phyloP scores from a whole-genome alignment of 2,113 vertebrate genomes.

The Strix aluco region DNA sequence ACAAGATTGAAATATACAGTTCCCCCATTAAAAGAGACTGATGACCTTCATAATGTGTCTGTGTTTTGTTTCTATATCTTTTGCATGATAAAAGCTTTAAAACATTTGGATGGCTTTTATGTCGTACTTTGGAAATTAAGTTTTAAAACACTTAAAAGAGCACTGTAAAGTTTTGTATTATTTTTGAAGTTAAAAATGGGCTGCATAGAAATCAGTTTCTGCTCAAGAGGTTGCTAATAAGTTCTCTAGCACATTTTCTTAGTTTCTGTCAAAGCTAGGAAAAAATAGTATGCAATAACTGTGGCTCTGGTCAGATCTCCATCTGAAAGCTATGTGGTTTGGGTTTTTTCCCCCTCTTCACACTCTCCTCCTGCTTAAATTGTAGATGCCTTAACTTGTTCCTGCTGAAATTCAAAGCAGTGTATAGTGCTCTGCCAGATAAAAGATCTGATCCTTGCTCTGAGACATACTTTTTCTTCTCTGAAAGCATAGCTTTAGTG shows the following conservation, averaged over 20 bases:
- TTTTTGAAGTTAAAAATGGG: neutral
- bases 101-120: conserved; percentile 47
- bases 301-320: neutral
- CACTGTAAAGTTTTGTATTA: neutral
- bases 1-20: conserved; percentile 69
- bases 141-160: neutral
- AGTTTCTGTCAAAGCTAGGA: neutral
- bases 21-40: conserved; percentile 80
- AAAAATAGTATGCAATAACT: neutral
- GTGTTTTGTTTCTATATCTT: conserved; percentile 80
- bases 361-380: neutral
- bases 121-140: conserved; percentile 32
- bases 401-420: neutral
- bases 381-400: neutral
- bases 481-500: neutral
- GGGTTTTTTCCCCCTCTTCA: neutral
- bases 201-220: neutral
- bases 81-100: conserved; percentile 69
- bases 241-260: neutral
- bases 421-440: neutral
- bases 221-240: neutral
- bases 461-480: neutral
- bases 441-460: neutral
- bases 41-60: conserved; percentile 76
- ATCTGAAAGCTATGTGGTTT: neutral